These are phyloP conservation scores for Gulo gulo DNA, from an alignment of 2,113 vertebrate genomes.

Conservation along the genomic window DNA sequence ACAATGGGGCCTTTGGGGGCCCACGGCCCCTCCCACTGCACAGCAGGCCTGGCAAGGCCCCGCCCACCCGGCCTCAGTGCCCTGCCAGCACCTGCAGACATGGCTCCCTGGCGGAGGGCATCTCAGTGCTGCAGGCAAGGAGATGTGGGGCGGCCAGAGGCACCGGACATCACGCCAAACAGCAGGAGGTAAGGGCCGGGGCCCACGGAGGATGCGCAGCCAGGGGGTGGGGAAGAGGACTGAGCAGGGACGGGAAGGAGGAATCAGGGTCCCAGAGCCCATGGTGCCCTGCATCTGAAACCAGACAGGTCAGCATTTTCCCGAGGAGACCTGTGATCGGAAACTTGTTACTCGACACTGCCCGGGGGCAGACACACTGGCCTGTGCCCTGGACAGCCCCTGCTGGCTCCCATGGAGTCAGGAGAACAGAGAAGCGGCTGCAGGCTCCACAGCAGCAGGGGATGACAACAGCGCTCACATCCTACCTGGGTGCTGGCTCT, in stretches of 20 bases:
- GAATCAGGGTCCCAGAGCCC: neutral
- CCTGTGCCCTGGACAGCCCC: neutral
- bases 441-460: neutral
- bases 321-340: too few species aligned
- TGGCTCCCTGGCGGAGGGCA: neutral
- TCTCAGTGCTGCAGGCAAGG: fast-evolving
- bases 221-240: neutral
- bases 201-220: neutral
- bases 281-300: neutral
- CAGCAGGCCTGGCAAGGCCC: neutral
- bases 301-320: neutral
- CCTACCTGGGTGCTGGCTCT: neutral
- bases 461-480: neutral
- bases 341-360: neutral
- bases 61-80: neutral
- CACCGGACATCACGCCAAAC: neutral
- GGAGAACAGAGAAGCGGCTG: neutral
- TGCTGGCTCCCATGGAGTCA: too few species aligned
- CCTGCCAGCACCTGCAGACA: neutral
- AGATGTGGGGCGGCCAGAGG: neutral
- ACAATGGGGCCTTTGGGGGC: neutral
- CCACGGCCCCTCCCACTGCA: neutral
- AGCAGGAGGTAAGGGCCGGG: neutral
- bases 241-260: neutral
- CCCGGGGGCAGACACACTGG: too few species aligned